These are phyloP conservation scores for Trissolcus japonicus DNA, from an alignment of 2,888 invertebrate genomes.

Conservation along the genomic window DNA sequence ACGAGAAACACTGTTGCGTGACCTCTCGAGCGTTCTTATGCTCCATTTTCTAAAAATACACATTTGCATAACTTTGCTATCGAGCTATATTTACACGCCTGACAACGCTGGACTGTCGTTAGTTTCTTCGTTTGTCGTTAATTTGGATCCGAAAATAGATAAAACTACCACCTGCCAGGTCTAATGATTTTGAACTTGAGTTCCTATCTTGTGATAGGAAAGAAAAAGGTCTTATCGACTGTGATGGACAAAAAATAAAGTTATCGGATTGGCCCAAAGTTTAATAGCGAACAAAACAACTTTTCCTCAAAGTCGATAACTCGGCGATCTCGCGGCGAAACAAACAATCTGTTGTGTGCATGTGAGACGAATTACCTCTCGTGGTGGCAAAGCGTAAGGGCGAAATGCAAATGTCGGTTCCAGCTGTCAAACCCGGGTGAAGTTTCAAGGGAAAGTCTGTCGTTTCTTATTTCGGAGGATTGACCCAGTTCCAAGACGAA, in stretches of 20 bases:
- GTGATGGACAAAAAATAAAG: no score
- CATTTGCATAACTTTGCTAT: constrained; percentile 36
- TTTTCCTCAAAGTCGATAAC: constrained; percentile 37
- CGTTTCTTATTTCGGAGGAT: constrained; percentile 15
- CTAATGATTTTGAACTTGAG: no score
- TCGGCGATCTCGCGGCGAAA: neutral
- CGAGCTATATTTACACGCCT: constrained; percentile 16
- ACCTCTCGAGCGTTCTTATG: constrained; percentile 60
- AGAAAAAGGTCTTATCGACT: no score
- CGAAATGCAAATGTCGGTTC: constrained; percentile 19
- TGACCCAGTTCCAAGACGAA: constrained; percentile 10
- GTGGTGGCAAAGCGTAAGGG: neutral
- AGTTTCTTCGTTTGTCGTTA: neutral
- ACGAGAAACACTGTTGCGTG: constrained; percentile 55
- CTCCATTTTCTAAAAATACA: constrained; percentile 58
- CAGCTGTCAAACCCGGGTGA: constrained; percentile 16
- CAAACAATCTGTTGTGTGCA: neutral
- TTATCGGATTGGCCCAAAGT: constrained; percentile 13
- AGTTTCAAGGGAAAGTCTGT: neutral
- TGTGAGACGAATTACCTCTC: constrained; percentile 8
- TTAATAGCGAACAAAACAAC: constrained; percentile 23
- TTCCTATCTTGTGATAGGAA: no score
- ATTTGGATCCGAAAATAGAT: no score
- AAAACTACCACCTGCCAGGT: no score
- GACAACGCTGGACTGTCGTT: neutral